Percentiles rank a stretch among this genome's conserved stretches.
Conservation (phyloP, 2,888 invertebrate species). For the Chamaedrilus cognettii region DNA sequence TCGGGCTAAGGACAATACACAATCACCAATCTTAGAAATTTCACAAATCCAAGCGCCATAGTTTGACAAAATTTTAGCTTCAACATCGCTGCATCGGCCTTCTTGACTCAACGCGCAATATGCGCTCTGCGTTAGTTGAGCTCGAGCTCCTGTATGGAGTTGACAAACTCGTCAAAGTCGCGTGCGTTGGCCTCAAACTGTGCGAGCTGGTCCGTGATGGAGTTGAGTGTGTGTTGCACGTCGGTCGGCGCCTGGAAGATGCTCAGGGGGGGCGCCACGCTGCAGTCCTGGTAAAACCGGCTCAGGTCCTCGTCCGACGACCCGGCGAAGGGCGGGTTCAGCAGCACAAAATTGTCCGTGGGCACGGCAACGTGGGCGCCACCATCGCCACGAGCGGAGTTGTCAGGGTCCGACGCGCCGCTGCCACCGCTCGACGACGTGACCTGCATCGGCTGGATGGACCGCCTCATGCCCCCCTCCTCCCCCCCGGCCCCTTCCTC, state of each 20-base stretch:
- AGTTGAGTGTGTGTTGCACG: constrained; percentile 62
- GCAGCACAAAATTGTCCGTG: constrained; percentile 72
- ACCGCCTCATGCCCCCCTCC: background rate
- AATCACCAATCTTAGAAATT: no score
- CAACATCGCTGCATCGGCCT: no score
- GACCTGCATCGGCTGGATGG: constrained; percentile 8
- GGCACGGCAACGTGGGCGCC: constrained; percentile 47
- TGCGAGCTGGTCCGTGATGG: constrained; percentile 72
- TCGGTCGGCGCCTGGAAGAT: constrained; percentile 59
- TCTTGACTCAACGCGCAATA: no score
- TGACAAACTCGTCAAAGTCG: constrained; percentile 76
- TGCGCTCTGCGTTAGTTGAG: constrained; percentile 12
- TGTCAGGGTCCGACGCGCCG: constrained; percentile 27
- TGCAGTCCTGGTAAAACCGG: constrained; percentile 78
- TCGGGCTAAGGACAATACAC: no score
- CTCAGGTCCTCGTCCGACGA: constrained; percentile 70
- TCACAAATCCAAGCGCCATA: no score
- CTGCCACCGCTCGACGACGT: constrained; percentile 40
- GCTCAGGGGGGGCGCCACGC: constrained; percentile 69
- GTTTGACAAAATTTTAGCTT: no score
- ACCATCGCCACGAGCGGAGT: no score
- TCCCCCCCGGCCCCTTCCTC: background rate
- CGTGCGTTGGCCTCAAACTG: constrained; percentile 75
- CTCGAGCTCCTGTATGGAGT: constrained; percentile 63
- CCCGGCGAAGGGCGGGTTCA: constrained; percentile 81